Base-by-base conservation (phyloP, 2,113 vertebrate species). In the Tursiops truncatus region DNA sequence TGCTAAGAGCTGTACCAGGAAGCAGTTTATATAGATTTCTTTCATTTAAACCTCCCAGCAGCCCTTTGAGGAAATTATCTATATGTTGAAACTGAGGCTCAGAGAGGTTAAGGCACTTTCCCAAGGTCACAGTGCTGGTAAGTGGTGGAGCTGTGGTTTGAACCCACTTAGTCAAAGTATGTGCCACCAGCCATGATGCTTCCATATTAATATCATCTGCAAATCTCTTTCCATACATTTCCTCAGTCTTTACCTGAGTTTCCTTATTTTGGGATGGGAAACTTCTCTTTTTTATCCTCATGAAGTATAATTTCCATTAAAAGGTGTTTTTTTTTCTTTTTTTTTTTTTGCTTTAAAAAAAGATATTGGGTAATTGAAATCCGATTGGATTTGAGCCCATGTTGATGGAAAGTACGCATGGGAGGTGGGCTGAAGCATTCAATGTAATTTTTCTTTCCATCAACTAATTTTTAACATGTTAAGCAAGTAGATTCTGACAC, bases 391-490 rank as follows among this genome's bases (percentile, higher is more conserved):
- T 67, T 90, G 81, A 85, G 71, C 79, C 44, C 28, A 0, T 63
- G 38, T 93, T 65, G 81, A 18, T 76, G 73, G 73, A 56, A 77
- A 25, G 38, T 88, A 62, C n/a, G 33, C 44, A 44, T 6, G 36
- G 56, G 33, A 65, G 77, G 38, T 70, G 50, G 71, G 80, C 60
- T 79, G 89, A 79, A 81, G 93, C 62, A 47, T 58, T 83, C 82
- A 38, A 1, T 77, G 58, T 92, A 23, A 70, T 81, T 87, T 97
- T 96, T 80, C 85, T 94, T 95, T 67, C 79, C 63, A 77, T 79
- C 73, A 85, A 71, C 70, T 93, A 47, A 92, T 73, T 91, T 95
- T 82, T 87, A 41, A 92, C 96, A 41, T 74, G 47, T 91, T 70
- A 90, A 94, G 74, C 81, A 77, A 76, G 92, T 79, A 81, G 91